Conservation (phyloP, 2,113 vertebrate species). For the Sylvia atricapilla region DNA sequence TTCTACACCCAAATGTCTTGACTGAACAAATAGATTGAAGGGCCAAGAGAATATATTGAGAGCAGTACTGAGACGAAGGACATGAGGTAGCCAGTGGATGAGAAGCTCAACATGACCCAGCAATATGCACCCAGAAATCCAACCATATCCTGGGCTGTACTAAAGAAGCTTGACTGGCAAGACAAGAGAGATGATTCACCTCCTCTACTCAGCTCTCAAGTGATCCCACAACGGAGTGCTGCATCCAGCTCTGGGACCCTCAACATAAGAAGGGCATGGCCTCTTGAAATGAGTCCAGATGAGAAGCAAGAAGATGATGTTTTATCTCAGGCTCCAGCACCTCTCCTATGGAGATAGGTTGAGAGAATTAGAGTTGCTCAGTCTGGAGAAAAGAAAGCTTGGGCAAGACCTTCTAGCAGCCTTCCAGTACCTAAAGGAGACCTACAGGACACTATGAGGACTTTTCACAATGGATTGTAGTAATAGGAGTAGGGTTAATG, state of each 20-base stretch:
- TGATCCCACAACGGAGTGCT: background rate
- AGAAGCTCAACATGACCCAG: background rate
- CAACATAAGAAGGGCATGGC: background rate
- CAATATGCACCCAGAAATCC: background rate
- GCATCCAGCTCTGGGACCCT: background rate
- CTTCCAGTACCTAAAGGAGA: background rate
- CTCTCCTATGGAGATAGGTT: background rate
- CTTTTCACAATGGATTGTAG: background rate
- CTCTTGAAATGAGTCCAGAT: background rate
- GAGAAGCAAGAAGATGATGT: background rate
- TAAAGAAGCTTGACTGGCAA: background rate
- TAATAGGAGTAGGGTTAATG: background rate
- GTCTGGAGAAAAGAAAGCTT: background rate
- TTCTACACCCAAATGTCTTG: background rate
- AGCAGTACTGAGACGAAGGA: background rate
- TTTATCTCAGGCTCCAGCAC: rapidly evolving
- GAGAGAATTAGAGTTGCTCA: background rate
- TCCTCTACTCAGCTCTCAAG: background rate
- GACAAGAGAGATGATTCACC: background rate
- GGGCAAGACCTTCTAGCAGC: background rate
- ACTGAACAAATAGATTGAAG: background rate
- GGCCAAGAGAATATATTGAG: background rate
- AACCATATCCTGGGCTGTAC: background rate
- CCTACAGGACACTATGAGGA: background rate
- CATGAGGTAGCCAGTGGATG: background rate